A percentile compares a stretch with the other conserved stretches of the same genome.
These are phyloP conservation scores for Stenodema calcarata DNA, from an alignment of 2,888 invertebrate species.

Conservation along the genomic window DNA sequence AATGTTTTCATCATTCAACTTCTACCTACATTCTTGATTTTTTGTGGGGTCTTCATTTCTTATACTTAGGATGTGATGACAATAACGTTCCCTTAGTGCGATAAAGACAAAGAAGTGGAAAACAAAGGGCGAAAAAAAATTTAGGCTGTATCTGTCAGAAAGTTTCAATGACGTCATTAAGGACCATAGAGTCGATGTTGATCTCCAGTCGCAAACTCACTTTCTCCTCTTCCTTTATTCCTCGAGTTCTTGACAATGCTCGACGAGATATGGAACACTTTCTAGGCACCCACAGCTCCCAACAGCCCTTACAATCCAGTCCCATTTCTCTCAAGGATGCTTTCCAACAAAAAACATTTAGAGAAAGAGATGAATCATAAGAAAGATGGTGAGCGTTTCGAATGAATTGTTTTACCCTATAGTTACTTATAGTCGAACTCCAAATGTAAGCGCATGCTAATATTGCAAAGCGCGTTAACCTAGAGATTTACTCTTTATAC, in stretches of 20 bases:
- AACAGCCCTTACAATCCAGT: neutral
- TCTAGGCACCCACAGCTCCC: neutral
- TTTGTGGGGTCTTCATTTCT: too few species aligned
- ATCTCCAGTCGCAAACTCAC: neutral
- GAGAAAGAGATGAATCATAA: neutral
- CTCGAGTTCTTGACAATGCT: neutral
- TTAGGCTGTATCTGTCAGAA: neutral
- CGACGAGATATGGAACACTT: neutral
- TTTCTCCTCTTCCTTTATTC: neutral
- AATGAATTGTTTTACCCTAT: neutral
- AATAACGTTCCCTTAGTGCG: neutral
- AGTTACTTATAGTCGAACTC: too few species aligned
- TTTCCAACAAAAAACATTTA: neutral
- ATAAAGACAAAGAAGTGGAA: neutral
- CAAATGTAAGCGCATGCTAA: too few species aligned
- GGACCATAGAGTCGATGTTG: neutral
- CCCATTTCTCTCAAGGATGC: neutral
- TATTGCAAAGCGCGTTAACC: too few species aligned
- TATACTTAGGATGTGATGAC: neutral
- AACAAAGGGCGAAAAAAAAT: neutral
- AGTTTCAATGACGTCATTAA: neutral
- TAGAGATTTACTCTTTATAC: too few species aligned
- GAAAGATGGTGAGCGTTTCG: neutral
- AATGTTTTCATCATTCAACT: too few species aligned
- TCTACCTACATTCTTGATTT: too few species aligned